Percentiles rank a stretch among this genome's conserved stretches.
phyloP scores from a whole-genome alignment of 2,797 vertebrate genomes.

The Hyperoplus immaculatus region DNA sequence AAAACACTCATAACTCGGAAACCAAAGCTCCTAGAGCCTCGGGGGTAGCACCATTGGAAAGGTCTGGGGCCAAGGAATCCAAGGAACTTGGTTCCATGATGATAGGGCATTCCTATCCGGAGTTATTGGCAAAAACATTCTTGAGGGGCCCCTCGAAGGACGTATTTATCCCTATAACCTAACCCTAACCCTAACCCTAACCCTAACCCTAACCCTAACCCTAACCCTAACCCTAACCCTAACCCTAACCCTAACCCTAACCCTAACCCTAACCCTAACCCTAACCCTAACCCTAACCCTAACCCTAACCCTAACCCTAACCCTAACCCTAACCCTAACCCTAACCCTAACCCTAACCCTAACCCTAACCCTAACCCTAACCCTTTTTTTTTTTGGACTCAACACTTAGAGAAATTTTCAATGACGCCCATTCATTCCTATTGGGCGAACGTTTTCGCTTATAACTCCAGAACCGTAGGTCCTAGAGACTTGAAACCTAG shows the following conservation, averaged over 20 bases:
- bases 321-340: constrained; percentile 26
- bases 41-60: too few relatives aligned
- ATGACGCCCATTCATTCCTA: too few relatives aligned
- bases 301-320: constrained; percentile 31
- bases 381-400: too few relatives aligned
- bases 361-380: not conserved
- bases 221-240: constrained; percentile 24
- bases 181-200: constrained; percentile 2
- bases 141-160: too few relatives aligned
- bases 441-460: not conserved
- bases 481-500: not conserved
- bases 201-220: constrained; percentile 25
- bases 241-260: constrained; percentile 32
- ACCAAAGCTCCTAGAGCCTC: too few relatives aligned
- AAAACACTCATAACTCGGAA: too few relatives aligned
- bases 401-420: too few relatives aligned
- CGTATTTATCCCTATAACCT: too few relatives aligned
- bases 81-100: too few relatives aligned
- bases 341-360: constrained; percentile 28
- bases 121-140: too few relatives aligned
- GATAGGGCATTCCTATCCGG: too few relatives aligned
- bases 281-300: constrained; percentile 26
- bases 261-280: constrained; percentile 24
- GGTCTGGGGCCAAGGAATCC: too few relatives aligned
- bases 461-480: not conserved